Evolutionary conservation across 2,113 vertebrate species (phyloP).

Genomic region (Perca flavescens): DNA sequence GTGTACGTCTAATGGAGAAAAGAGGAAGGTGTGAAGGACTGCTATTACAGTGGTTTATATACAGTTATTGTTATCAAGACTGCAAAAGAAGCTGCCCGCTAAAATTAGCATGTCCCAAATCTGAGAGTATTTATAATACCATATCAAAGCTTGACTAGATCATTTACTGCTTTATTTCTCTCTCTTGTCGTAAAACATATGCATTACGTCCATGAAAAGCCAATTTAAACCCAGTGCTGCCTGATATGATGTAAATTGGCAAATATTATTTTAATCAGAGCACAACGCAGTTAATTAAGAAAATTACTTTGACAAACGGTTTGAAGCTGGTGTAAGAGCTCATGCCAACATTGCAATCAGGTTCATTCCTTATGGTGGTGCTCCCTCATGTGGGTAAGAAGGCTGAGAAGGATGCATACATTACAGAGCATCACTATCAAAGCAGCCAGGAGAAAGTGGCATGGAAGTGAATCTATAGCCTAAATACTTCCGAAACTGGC

Average conservation of each 20-base stretch:
- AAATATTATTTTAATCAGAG: conserved; percentile 78
- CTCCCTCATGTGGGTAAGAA: conserved; percentile 63
- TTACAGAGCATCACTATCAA: conserved; percentile 46
- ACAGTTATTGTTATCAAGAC: conserved; percentile 58
- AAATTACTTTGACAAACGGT: conserved; percentile 78
- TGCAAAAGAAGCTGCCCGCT: conserved; percentile 46
- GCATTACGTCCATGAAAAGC: conserved; percentile 56
- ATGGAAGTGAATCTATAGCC: conserved; percentile 20
- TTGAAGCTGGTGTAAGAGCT: conserved; percentile 61
- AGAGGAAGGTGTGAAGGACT: conserved; percentile 68
- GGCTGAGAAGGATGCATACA: conserved; percentile 50
- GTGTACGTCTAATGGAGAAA: conserved; percentile 54
- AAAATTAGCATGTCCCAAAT: conserved; percentile 53
- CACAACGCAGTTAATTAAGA: conserved; percentile 76
- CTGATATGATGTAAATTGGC: conserved; percentile 76
- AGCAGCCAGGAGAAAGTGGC: conserved; percentile 29
- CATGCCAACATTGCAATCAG: conserved; percentile 67
- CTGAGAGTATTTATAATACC: conserved; percentile 40
- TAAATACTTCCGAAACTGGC: conserved; percentile 29
- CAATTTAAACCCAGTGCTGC: conserved; percentile 63
- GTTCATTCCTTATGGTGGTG: conserved; percentile 60
- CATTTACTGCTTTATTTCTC: conserved; percentile 57
- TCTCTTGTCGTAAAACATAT: conserved; percentile 60
- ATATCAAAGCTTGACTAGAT: conserved; percentile 59
- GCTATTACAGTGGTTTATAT: conserved; percentile 60